Evolutionary conservation across 2,888 invertebrate genomes (phyloP), one percentile per base, ranked within the genome.

Genomic region (Lithophane leautieri): DNA sequence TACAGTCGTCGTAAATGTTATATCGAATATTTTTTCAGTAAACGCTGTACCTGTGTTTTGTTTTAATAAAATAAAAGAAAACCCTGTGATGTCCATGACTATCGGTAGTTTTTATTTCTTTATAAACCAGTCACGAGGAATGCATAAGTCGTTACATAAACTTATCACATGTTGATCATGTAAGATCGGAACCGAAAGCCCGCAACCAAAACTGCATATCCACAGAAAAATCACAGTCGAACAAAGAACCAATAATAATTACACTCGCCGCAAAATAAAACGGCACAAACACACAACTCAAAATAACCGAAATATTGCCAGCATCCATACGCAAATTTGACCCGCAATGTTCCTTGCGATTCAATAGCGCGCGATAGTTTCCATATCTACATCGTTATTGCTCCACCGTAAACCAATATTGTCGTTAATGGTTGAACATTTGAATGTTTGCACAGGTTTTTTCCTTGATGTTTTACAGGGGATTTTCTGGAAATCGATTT

Each of bases 371-470:
- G 69, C 87, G 78, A 90, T 93, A 93, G 91, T 93, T 92, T 90
- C 86, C 86, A 91, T 91, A 91, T 91, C 89, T 79, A 87, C 86
- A 91, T 92, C 92, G 92, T 93, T 92, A 92, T 91, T 90, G 90
- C 88, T 86, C 69, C 84, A 75, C 87, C 87, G 90, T 91, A 91
- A 92, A 90, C 90, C 91, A 92, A 93, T 93, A 93, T 90, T 86
- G 89, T 89, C 89, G 86, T 91, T 92, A 93, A 94, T 93, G 92
- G 91, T 86, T 89, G 82, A 84, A 90, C 90, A 93, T 94, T 94
- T 91, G 88, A 91, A 91, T 92, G 90, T 93, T 93, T 91, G 89
- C 89, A 87, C 76, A 88, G 67, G 76, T 87, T 92, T 91, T 90
- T 90, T 88, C 86, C 86, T 89, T 87, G 79, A 89, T 89, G 88